Evolutionary conservation across 2,797 vertebrate species (phyloP), one percentile per base, ranked within the genome.

Genomic region (Tragopan temminckii): DNA sequence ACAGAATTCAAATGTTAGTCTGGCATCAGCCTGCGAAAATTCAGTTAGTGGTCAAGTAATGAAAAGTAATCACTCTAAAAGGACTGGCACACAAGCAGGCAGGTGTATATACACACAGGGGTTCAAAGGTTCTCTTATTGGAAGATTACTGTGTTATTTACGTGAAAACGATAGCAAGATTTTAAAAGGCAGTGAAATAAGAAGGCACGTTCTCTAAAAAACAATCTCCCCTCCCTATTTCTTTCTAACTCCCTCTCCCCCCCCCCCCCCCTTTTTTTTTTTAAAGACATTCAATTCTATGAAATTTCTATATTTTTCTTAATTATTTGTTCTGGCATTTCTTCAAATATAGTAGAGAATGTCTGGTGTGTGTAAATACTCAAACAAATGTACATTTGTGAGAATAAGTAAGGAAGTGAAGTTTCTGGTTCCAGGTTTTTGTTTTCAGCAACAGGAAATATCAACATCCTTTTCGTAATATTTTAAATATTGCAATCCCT

Each of bases 231-330:
- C 17, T n/a, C 52, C 31, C 29, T 19, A 10, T 31, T 13, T 19
- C n/a, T 20, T 33, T 33, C 12, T n/a, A 20, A 12, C n/a, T 13
- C 24, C 10, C 24, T 36, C 35, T 59, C 24, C 23, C 24, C 25
- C 0, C 17, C 24, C 11, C 4, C 7, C 11, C 33, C 58, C 21
- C 6, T 53, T 0, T 20, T 18, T 50, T 25, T 50, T 14, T 24
- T 6, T 13, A 33, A 88, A 40, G 25, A 18, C 2, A 52, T 9
- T 13, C 3, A 55, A 20, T 52, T 46, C 78, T 50, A 43, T 46
- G 2, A 67, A 78, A 25, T 4, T 0, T 3, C 31, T 4, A 7
- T 11, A 4, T 38, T 83, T 80, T 85, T 15, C 11, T 71, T 33
- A n/a, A 13, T 27, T 78, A 20, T 18, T 35, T 24, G 6, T 46